These are phyloP conservation scores for Plagiodera versicolora DNA, from an alignment of 2,888 invertebrate genomes.

Conservation along the genomic window DNA sequence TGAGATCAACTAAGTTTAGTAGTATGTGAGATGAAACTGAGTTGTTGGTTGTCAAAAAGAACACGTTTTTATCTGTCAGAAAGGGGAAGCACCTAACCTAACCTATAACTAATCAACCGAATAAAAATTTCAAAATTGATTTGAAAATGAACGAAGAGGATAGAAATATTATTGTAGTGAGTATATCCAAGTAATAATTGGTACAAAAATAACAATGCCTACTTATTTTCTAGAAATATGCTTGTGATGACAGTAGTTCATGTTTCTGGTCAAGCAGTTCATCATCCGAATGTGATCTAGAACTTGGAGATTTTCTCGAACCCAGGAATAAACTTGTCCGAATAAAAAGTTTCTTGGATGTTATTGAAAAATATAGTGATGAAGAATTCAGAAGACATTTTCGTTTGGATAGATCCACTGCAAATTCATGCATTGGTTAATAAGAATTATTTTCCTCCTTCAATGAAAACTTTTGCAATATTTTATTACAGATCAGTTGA, in stretches of 20 bases:
- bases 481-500: neutral
- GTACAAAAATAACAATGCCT: neutral
- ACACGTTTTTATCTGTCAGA: too few relatives aligned
- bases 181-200: neutral
- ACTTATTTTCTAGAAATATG: neutral
- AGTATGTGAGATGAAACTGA: too few relatives aligned
- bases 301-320: neutral
- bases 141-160: too few relatives aligned
- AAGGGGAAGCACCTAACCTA: too few relatives aligned
- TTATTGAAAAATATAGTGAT: constrained; percentile 6
- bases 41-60: too few relatives aligned
- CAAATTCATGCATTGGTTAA: constrained; percentile 2
- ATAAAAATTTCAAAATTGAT: too few relatives aligned
- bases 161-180: constrained; percentile 1
- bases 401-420: constrained; percentile 6
- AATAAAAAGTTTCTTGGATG: constrained; percentile 1
- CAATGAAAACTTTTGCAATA: neutral
- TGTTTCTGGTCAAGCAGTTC: neutral
- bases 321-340: neutral
- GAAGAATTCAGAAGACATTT: constrained; percentile 4
- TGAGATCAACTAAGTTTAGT: too few relatives aligned
- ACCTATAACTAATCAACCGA: too few relatives aligned
- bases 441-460: neutral
- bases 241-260: neutral
- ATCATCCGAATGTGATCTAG: neutral